Evolutionary conservation across 2,888 invertebrate genomes (phyloP), one percentile per base, ranked within the genome.

Genomic region (Lasioglossum oenotherae): DNA sequence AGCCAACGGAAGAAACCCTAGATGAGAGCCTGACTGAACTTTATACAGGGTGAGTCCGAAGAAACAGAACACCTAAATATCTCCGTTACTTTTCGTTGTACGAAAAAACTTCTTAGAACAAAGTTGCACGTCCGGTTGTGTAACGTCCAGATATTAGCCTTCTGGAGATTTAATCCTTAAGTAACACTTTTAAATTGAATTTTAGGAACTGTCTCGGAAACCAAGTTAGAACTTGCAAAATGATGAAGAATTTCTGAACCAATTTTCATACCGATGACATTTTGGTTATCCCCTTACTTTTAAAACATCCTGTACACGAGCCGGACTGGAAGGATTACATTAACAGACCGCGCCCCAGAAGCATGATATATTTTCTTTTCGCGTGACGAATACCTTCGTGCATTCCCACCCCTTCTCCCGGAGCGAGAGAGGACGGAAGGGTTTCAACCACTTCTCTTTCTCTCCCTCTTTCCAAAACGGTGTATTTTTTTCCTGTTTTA

Each of bases 361-460:
- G 80, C 57, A 84, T 90, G 90, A 90, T 90, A 82, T 81, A 90
- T 90, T 84, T 83, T 73, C 76, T 72, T 81, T 46, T 91, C 88
- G 90, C 90, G 90, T 91, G 90, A 91, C 91, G 80, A 84, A 79
- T 67, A 64, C 84, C 31, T 82, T 79, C 79, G 78, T 79, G 82
- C 72, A 44, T 80, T 53, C 79, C 60, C 23, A 10, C n/a, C 38
- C 6, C 57, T 31, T 10, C 16, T 23, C 23, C 27, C 23, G 67
- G 38, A 35, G 16, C 0, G 38, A 10, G 12, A n/a, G 23, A 41
- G 23, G n/a, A 69, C 67, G 35, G 69, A 69, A 38, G 69, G 69
- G 69, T 69, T 41, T 14, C 38, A 8, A 67, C 31, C 64, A 35
- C 38, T 71, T 79, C 38, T 31, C 77, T 8, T 3, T 5, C 19